Evolutionary conservation across 1,140 invertebrate genomes (phyloP), one percentile per base, ranked within the genome.

Genomic region (Saccostrea glomerata): DNA sequence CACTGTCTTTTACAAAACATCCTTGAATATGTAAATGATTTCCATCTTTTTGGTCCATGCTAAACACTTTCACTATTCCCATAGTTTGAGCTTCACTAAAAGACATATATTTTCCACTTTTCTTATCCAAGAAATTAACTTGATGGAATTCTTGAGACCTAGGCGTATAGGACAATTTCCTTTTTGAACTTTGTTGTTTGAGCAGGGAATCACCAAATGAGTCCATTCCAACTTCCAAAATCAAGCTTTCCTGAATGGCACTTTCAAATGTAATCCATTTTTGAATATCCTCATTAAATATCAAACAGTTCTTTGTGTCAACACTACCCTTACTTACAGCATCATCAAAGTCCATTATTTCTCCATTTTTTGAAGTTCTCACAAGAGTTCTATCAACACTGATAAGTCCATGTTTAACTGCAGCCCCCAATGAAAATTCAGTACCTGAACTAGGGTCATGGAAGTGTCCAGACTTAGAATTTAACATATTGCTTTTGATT

Each of bases 401-500:
- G n/a, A 93, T 54, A 58, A 93, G 82, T 25, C 92, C 92, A 87
- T 91, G 90, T 77, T 92, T 90, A 9, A 93, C 58, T 47, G 94
- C 92, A 82, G 91, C 91, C 63, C 89, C 87, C 36, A 94, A 89
- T 54, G 91, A 89, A 17, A 92, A 88, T 40, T 90, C 89, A 11
- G 87, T 88, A 23, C 92, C 92, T 66, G 96, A 82, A 15, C 82
- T 36, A 40, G 89, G 87, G 82, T 90, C 89, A 56, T 87, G 84
- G 56, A 90, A 87, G 73, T 86, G 58, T 30, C 98, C 98, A 92
- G 96, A 96, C 90, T 97, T 97, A 0, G 97, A 97, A 95, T 99
- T 97, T 70, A 94, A 90, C 55, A 92, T 9, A 55, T 84, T 54
- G 40, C 82, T 84, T 84, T 84, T 84, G 40, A 84, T 40, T 47